Base-by-base conservation (phyloP, 1,140 invertebrate species). In the Neodiprion lecontei region DNA sequence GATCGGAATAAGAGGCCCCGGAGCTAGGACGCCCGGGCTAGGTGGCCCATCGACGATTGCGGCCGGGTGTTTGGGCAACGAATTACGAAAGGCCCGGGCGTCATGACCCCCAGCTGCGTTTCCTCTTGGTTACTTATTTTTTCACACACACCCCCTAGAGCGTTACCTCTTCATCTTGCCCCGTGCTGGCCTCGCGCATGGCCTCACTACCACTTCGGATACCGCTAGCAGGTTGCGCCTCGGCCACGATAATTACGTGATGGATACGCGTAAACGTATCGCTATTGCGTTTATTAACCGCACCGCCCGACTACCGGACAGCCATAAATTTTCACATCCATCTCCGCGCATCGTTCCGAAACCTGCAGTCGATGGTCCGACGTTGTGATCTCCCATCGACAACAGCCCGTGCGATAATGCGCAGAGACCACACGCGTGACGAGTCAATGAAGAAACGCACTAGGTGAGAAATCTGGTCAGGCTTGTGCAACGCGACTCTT, bases 151-250 rank as follows among this genome's bases (percentile, higher is more conserved):
- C 75, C 75, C 83, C 82, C 80, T 84, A 83, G 76, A 70, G 83
- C 76, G 81, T 85, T 84, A 85, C 83, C 82, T 85, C 84, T 85
- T 85, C 84, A 85, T 85, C 79, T 81, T 79, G 72, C 49, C 69
- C 67, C 69, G 28, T 53, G 49, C 68, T 70, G 70, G 40, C 21
- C 14, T 61, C 23, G n/a, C 28, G 28, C 28, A 40, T 40, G 28
- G 28, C 28, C 28, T 40, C 28, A 40, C 28, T 1, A 40, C 28
- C 28, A 40, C 28, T 40, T 40, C 28, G 28, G 28, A 40, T 40
- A 40, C 28, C 28, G 28, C 28, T 3, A 40, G 28, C 53, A 17
- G 53, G 53, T 61, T 40, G 28, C 5, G 28, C 28, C 28, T 40
- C 53, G 11, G 11, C 53, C 9, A 61, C 11, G 74, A 79, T 80